phyloP scores from a whole-genome alignment of 2,797 vertebrate species.

The Pteropus rufus region DNA sequence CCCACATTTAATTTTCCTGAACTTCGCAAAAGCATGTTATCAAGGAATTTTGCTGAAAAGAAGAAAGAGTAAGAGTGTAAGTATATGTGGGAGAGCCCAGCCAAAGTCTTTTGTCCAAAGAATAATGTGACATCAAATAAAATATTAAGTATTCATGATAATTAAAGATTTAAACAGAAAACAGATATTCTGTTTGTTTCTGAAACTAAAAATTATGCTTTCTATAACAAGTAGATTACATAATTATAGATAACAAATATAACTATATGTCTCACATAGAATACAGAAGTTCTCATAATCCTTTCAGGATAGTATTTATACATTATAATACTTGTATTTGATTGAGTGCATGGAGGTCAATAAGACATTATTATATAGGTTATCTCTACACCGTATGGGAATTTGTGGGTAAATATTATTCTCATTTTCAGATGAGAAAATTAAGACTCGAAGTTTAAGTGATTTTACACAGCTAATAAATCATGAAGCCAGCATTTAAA shows the following conservation, averaged over 20 bases:
- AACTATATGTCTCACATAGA: neutral
- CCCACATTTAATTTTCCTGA: constrained; percentile 89
- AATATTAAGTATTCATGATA: neutral
- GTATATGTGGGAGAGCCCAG: neutral
- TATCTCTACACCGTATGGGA: neutral
- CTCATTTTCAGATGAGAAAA: neutral
- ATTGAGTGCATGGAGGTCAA: neutral
- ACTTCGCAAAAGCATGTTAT: constrained; percentile 90
- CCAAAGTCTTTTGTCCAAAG: neutral
- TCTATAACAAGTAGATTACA: neutral
- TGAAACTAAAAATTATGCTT: neutral
- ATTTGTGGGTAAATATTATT: neutral
- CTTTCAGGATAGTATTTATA: neutral
- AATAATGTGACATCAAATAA: neutral
- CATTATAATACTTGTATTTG: neutral
- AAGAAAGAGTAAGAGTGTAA: neutral
- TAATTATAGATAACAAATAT: neutral
- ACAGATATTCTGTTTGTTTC: neutral
- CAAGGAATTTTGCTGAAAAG: constrained; percentile 86
- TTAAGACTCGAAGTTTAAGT: neutral
- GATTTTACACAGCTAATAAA: neutral
- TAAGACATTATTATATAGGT: neutral
- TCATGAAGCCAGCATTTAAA: neutral
- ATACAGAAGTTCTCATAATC: neutral
- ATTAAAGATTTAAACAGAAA: neutral